Base-by-base conservation (phyloP, 1,140 invertebrate species). In the Alviniconcha marisindica region DNA sequence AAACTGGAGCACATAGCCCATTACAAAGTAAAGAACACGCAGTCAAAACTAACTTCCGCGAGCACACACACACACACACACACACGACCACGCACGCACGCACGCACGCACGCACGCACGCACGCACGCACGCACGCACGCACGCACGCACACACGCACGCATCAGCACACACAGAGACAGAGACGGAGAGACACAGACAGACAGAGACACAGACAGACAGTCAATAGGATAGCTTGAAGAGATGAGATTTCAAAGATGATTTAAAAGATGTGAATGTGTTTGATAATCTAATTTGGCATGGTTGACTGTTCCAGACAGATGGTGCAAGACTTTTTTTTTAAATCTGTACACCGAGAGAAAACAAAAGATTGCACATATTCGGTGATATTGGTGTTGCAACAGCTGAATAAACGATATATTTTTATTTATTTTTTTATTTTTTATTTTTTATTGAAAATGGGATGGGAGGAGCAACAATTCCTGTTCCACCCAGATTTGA, bases 101-200 rank as follows among this genome's bases (percentile, higher is more conserved):
- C 73, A 33, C 73, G 31, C 73, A 76, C 73, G 31, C 73, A 51
- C 28, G n/a, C 44, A 31, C 73, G n/a, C 44, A 51, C 73, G n/a
- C 73, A 51, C 73, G n/a, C 73, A 51, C 73, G 18, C 73, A 76
- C 73, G 18, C 73, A 76, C 73, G 18, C 73, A 76, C 73, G 31
- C 42, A 76, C 73, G 28, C 42, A 48, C 42, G 51, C 42, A 51
- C n/a, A 44, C 44, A 44, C 73, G 33, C 42, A 48, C 38, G 28
- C 60, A 31, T 31, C 7, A 24, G 24, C 60, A n/a, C 24, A 63
- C 10, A 14, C 31, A 42, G 2, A 76, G 2, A 76, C 42, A 48
- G 2, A 48, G n/a, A 76, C 2, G 38, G n/a, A 28, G 4, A 51
- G 3, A 3, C 15, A 40, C 15, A 73, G 15, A 42, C 36, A 69